Evolutionary conservation across 2,888 invertebrate species (phyloP).

Genomic region (Acholoe squamosa): DNA sequence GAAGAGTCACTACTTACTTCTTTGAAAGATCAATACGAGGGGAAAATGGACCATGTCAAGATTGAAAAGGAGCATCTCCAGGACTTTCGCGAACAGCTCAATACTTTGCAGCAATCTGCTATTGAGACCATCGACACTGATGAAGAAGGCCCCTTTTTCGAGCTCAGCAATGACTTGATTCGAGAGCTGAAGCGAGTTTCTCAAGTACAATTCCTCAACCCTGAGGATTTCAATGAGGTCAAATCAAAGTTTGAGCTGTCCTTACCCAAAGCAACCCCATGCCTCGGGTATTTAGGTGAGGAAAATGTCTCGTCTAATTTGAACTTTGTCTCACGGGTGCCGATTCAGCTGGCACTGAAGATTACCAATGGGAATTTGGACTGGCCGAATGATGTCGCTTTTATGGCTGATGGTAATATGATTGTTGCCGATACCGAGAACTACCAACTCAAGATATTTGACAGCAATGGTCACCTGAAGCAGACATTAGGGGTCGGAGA

Average conservation of each 20-base stretch:
- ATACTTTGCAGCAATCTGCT: background rate
- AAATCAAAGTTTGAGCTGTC: constrained; percentile 56
- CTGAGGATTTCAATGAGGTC: constrained; percentile 61
- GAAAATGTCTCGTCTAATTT: constrained; percentile 60
- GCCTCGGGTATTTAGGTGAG: constrained; percentile 54
- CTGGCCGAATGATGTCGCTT: constrained; percentile 59
- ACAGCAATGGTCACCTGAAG: constrained; percentile 6
- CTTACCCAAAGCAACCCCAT: constrained; percentile 36
- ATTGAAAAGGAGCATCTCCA: background rate
- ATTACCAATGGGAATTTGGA: constrained; percentile 48
- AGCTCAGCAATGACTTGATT: constrained; percentile 43
- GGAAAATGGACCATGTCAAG: constrained; percentile 15
- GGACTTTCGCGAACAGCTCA: constrained; percentile 11
- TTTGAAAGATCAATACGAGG: constrained; percentile 40
- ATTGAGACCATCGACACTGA: constrained; percentile 32
- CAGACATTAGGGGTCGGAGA: constrained; percentile 57
- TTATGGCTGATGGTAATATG: constrained; percentile 55
- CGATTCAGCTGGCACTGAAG: constrained; percentile 52
- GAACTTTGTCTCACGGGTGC: constrained; percentile 56
- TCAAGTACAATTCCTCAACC: constrained; percentile 61
- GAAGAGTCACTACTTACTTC: constrained; percentile 32
- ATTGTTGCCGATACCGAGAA: constrained; percentile 62
- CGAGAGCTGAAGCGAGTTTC: constrained; percentile 54
- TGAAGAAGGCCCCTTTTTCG: constrained; percentile 48
- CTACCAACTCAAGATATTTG: constrained; percentile 55